Evolutionary conservation across 2,113 vertebrate genomes (phyloP).

Genomic region (Pluvialis apricaria): DNA sequence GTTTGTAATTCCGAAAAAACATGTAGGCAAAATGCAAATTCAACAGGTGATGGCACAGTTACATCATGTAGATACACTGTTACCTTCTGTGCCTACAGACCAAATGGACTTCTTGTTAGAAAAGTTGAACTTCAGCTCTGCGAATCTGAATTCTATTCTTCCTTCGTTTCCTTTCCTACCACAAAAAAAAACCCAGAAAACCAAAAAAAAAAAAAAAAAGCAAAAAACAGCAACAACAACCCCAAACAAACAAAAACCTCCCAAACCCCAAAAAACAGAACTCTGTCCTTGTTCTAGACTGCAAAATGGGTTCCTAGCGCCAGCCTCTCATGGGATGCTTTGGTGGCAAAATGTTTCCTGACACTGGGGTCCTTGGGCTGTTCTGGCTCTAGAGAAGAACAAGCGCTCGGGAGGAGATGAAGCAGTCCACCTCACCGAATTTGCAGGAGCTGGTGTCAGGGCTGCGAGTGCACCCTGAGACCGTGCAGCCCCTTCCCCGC

Average conservation of each 20-base stretch:
- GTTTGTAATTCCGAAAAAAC: background rate
- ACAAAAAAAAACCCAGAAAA: background rate
- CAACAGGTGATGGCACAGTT: background rate
- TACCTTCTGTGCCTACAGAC: background rate
- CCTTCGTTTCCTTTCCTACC: background rate
- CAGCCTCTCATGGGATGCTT: background rate
- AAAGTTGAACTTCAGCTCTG: background rate
- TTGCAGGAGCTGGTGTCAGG: background rate
- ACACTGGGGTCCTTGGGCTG: rapidly evolving
- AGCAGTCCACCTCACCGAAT: background rate
- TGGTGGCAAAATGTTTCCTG: background rate
- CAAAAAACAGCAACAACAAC: background rate
- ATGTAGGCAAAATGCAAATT: background rate
- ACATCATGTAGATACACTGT: background rate
- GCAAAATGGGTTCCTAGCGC: background rate
- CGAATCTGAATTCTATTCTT: background rate
- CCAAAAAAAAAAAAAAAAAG: background rate
- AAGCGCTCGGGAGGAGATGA: background rate
- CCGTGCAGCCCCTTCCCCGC: background rate
- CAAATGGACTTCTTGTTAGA: background rate
- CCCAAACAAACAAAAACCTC: too few relatives aligned
- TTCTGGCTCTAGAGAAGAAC: background rate
- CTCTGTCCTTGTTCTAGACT: background rate
- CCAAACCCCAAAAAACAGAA: background rate
- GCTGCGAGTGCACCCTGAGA: background rate